Conservation (phyloP, 2,888 invertebrate genomes). For the Thera britannica region DNA sequence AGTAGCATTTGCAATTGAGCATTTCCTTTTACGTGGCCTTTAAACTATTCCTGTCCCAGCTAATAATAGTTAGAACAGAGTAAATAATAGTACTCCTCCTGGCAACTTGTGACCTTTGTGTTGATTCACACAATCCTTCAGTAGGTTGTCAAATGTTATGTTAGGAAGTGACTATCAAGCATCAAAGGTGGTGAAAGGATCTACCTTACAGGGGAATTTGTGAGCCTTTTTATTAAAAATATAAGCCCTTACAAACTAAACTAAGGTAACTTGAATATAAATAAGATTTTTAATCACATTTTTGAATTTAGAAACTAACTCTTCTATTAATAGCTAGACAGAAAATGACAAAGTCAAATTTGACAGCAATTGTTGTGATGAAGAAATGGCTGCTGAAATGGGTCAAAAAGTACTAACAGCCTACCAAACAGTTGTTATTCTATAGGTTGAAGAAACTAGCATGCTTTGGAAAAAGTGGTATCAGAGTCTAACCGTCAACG, state of each 20-base stretch:
- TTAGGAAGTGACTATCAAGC: background rate
- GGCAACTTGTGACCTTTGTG: background rate
- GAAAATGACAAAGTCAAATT: background rate
- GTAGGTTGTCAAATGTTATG: background rate
- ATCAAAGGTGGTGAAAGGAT: background rate
- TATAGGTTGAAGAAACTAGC: no score
- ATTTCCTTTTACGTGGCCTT: background rate
- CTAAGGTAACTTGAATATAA: constrained; percentile 41
- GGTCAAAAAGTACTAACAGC: no score
- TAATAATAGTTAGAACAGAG: background rate
- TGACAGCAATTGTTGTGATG: background rate
- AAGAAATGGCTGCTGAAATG: background rate
- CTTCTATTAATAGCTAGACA: background rate
- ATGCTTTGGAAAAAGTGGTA: no score
- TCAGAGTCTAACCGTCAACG: no score
- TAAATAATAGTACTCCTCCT: background rate
- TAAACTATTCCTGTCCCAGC: background rate
- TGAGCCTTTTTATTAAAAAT: background rate
- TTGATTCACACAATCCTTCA: background rate
- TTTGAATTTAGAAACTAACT: background rate
- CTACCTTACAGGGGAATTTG: background rate
- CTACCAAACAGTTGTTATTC: no score
- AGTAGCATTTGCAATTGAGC: no score
- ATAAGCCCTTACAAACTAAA: background rate
- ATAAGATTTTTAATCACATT: constrained; percentile 37